Evolutionary conservation across 2,113 vertebrate species (phyloP).

Genomic region (Paradoxurus hermaphroditus): DNA sequence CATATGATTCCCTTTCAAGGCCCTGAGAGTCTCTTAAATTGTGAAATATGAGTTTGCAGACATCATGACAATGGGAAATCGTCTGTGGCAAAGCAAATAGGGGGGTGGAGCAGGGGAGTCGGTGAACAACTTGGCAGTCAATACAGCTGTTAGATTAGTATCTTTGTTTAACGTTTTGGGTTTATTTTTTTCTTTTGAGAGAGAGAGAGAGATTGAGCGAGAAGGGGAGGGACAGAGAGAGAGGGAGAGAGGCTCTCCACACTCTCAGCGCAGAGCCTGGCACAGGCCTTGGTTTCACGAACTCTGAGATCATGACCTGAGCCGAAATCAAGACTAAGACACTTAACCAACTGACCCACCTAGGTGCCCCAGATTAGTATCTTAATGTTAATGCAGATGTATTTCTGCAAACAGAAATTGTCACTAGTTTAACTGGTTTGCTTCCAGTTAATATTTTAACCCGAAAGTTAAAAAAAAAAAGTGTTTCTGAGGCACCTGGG

Average conservation of each 20-base stretch:
- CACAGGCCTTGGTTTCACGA: too few relatives aligned
- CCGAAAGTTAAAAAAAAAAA: background rate
- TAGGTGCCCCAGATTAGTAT: background rate
- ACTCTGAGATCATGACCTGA: too few relatives aligned
- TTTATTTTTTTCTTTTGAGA: too few relatives aligned
- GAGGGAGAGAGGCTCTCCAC: too few relatives aligned
- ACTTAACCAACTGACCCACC: too few relatives aligned
- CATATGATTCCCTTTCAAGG: background rate
- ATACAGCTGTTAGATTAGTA: background rate
- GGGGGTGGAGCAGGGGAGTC: fast-evolving
- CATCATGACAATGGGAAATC: background rate
- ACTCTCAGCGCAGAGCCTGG: too few relatives aligned
- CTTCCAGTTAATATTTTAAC: background rate
- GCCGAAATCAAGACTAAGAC: too few relatives aligned
- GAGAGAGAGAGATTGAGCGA: too few relatives aligned
- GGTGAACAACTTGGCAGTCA: background rate
- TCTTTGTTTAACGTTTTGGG: too few relatives aligned
- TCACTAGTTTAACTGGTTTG: background rate
- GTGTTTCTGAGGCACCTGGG: background rate
- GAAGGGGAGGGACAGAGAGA: too few relatives aligned
- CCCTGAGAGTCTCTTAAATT: background rate
- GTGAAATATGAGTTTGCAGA: background rate
- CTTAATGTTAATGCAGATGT: background rate
- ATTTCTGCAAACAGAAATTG: background rate
- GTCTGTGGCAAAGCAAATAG: background rate